Base-by-base conservation (phyloP, 1,140 invertebrate genomes). In the Bombyx mandarina region DNA sequence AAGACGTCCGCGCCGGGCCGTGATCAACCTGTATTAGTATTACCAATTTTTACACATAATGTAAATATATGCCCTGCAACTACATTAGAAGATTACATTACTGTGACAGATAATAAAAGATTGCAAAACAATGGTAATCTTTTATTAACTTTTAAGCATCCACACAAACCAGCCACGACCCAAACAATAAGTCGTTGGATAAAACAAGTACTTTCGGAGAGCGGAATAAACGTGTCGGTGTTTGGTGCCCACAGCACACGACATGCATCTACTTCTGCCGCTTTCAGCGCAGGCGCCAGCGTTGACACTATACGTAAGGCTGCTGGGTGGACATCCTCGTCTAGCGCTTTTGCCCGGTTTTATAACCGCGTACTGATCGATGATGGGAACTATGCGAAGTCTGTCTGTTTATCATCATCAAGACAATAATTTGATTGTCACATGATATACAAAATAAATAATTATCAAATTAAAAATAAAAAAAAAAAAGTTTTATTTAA, bases 251-350 rank as follows among this genome's bases (percentile, higher is more conserved):
- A 80, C 44, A 74, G 69, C 56, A 75, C 73, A 1, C 67, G 75
- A 0, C 79, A 82, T 60, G 73, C 76, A 0, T 42, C 76, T 12
- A 78, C 76, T 0, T 82, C 81, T 5, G 50, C 61, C 0, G 77
- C 79, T 18, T 18, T 18, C 7, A 10, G 43, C 9, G 59, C 61
- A 7, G 77, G 77, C 4, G 42, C 73, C 0, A 59, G 56, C 45
- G 0, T 79, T 7, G 69, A 77, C 9, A 2, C 50, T 1, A 79
- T 80, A 1, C 50, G 64, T 2, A 74, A 67, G 26, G 66, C 75
- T 7, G 77, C 77, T 3, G 77, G 75, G 7, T 82, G 77, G 75
- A 61, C 63, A 8, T 22, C 35, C 26, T 10, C 18, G 0, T 78
- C 70, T 0, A 9, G 65, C 2, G 59, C 60, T n/a, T 79, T 77